Percentiles rank a stretch among this genome's conserved stretches.
Conservation (phyloP, 2,113 vertebrate species). For the Macrotis lagotis region DNA sequence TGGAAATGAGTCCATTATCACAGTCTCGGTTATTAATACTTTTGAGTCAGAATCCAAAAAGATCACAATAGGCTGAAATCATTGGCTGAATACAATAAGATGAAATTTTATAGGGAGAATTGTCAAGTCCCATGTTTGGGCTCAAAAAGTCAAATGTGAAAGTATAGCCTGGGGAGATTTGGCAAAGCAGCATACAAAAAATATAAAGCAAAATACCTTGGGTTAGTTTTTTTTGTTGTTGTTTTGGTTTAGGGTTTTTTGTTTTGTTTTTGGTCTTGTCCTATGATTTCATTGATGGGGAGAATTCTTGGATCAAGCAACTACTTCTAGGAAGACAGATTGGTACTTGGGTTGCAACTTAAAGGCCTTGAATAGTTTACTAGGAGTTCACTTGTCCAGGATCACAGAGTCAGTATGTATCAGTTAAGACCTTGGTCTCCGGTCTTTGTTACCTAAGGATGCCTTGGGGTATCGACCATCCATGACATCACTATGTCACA, state of each 20-base stretch:
- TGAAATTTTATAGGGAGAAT: neutral
- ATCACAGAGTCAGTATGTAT: neutral
- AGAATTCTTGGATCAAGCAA: neutral
- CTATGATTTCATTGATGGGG: neutral
- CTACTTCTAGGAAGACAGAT: neutral
- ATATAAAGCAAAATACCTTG: neutral
- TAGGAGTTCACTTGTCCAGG: neutral
- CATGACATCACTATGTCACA: no score
- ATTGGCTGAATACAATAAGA: neutral
- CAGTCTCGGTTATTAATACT: neutral
- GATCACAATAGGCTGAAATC: neutral
- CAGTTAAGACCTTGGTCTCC: neutral
- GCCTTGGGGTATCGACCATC: neutral
- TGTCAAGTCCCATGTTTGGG: neutral
- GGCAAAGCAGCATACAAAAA: neutral
- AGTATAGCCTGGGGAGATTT: neutral
- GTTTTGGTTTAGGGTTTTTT: neutral
- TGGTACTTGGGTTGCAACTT: no score
- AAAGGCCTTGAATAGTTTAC: neutral
- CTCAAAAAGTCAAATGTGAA: neutral
- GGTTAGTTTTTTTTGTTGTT: neutral
- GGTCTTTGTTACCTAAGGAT: neutral
- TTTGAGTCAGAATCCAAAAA: neutral
- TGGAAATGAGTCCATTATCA: neutral
- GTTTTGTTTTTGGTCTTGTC: neutral